Base-by-base conservation (phyloP, 2,797 vertebrate genomes). In the Leptatherina wallacei region DNA sequence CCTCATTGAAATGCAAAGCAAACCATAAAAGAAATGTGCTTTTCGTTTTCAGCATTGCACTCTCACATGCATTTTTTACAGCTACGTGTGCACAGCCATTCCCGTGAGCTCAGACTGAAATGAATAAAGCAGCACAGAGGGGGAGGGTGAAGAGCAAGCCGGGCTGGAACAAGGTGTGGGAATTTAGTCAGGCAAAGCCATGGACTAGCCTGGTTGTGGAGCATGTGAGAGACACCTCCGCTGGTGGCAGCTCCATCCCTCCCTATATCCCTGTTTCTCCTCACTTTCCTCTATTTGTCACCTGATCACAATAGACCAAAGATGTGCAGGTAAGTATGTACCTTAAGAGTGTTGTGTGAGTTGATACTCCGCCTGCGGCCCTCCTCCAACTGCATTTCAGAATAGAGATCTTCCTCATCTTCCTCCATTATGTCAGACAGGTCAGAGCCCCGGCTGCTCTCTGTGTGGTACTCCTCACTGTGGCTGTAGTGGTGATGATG, bases 371-470 rank as follows among this genome's bases (percentile, higher is more conserved):
- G 93, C 51, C 97, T 89, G 35, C 96, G 96, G 7, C 97, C 97
- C 0, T 98, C 98, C 85, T 99, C 98, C 91, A 98, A 92, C 78
- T 98, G 98, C 97, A 99, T 99, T 92, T 99, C 98, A 0, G 97
- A 98, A 92, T 96, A 99, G 0, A 99, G 95, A 67, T 99, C 98
- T 61, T 99, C 98, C 93, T 99, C 98, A 0, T 99, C 98, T 83
- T 99, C 98, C 90, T 99, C 98, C 96, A 99, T 95, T 57, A 99
- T 99, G 93, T 99, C 98, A 0, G 98, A 99, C 65, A 99, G 91
- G 91, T 99, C 98, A 0, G 98, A 99, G 0, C 98, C 97, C 0
- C 98, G 94, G 91, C 98, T 99, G 92, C 98, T 99, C 91, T 99
- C 98, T 0, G 97, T 99, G 65, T 97, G 96, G 88, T 99, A 98